A percentile compares a stretch with the other conserved stretches of the same genome.
Evolutionary conservation across 2,113 vertebrate genomes (phyloP).

Genomic region (Smithornis capensis): DNA sequence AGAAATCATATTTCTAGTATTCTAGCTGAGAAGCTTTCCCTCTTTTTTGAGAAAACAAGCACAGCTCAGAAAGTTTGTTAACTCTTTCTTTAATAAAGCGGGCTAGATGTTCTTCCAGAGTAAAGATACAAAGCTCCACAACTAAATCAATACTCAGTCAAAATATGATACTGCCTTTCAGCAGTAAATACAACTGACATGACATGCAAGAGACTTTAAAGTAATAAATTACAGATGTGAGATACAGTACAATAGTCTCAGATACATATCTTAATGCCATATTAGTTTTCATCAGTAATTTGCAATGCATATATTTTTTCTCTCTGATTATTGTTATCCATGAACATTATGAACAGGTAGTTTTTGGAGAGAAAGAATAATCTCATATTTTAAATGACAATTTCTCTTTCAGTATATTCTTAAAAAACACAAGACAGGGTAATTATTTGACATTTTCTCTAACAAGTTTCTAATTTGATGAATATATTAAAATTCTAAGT

Average conservation of each 20-base stretch:
- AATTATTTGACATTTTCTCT: not conserved
- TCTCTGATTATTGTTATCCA: not conserved
- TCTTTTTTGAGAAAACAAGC: not conserved
- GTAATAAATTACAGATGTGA: not conserved
- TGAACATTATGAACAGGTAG: not conserved
- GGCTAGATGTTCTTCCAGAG: conserved; percentile 16
- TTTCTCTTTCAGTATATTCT: not conserved
- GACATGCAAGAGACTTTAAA: conserved; percentile 29
- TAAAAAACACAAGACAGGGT: not conserved
- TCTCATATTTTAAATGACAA: not conserved
- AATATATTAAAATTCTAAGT: not conserved
- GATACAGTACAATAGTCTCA: conserved; percentile 1
- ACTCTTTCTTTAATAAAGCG: conserved; percentile 57
- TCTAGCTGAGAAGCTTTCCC: not conserved
- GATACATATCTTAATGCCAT: not conserved
- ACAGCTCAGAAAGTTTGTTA: not conserved
- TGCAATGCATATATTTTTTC: not conserved
- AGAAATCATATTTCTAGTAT: not conserved
- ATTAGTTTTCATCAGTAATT: not conserved
- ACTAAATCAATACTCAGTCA: conserved; percentile 42
- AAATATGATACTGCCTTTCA: not conserved
- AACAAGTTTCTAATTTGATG: not conserved
- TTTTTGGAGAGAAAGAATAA: not conserved
- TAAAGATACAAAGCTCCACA: conserved; percentile 43
- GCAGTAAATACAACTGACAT: not conserved